Base-by-base conservation (phyloP, 2,888 invertebrate genomes). In the Pachliopta kotzebuea region DNA sequence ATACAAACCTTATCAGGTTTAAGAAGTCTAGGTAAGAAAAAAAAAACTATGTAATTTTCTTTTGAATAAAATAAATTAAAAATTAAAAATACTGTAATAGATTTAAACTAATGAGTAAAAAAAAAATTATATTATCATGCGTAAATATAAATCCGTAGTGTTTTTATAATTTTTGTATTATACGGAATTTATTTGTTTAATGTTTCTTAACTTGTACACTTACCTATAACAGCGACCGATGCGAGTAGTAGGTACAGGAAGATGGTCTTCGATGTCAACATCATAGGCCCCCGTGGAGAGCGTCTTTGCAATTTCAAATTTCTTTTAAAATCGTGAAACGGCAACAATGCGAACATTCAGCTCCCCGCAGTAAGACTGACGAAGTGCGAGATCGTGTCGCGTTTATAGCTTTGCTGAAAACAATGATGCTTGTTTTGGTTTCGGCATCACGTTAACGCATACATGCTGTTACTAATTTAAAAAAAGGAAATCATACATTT, bases 201-300 rank as follows among this genome's bases (percentile, higher is more conserved):
- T 45, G 8, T 7, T n/a, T n/a, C 7, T 45, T 6, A 4, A 45
- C 4, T 37, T 14, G 37, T 37, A n/a, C 55, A 31, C 76, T 83
- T 69, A 89, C 88, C 88, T 53, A 79, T 70, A 4, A 84, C 85
- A 11, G 77, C 71, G 52, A 79, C 78, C 59, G 85, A 76, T 65
- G 87, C 69, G 1, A 88, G 76, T 49, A 89, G 78, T 60, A 79
- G 70, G 72, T 77, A 86, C n/a, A 88, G 70, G 66, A 84, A 18
- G 9, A 73, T 74, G 67, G 72, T 73, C 71, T 75, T 81, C 70
- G 77, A 63, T 24, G 72, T 69, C 61, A 71, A 68, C 85, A 84
- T 83, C 67, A 18, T 70, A 53, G 65, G 53, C 55, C 56, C 54
- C 64, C 63, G 69, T 56, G 63, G 60, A 62, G 63, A 67, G 61